Evolutionary conservation across 2,797 vertebrate species (phyloP), one percentile per base, ranked within the genome.

Genomic region (Smutsia gigantea): DNA sequence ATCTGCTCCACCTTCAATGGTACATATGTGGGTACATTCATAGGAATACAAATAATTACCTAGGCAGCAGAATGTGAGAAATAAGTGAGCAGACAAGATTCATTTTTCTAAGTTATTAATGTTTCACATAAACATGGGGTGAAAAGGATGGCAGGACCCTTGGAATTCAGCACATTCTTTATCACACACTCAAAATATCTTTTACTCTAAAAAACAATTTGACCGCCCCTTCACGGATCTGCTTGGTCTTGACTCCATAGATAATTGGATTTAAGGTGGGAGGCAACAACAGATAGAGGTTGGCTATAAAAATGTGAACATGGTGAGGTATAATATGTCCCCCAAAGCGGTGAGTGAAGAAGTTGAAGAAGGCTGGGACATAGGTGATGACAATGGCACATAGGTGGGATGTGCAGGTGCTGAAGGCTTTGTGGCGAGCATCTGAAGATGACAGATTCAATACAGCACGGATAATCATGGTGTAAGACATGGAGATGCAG

Each of bases 231-330:
- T 97, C 93, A 25, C 49, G 64, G 12, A 98, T 98, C 81, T 98
- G 95, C 61, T 97, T 98, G n/a, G 97, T 98, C 69, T 96, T 98
- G 21, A 98, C 59, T 18, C 96, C 97, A 96, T 97, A 98, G 7
- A 98, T 94, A 89, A 97, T 34, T 77, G 97, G 97, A 84, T 98
- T 98, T 90, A 97, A 93, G 34, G 97, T 94, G 42, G 98, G 97
- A 68, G 96, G 97, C 15, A 98, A 23, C 10, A 97, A 66, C 2
- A 97, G 37, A 17, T 97, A 98, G 12, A 98, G 64, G 14, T 96
- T 98, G 75, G 97, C 95, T 87, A 98, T 93, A 39, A 98, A 34
- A 88, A 98, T 98, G 74, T 98, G 97, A 21, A 97, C 21, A 27
- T 97, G 94, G 27, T 95, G 97, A 29, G 96, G 90, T 29, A 98